These are phyloP conservation scores for Decapterus maruadsi DNA, from an alignment of 2,797 vertebrate genomes.

Conservation along the genomic window DNA sequence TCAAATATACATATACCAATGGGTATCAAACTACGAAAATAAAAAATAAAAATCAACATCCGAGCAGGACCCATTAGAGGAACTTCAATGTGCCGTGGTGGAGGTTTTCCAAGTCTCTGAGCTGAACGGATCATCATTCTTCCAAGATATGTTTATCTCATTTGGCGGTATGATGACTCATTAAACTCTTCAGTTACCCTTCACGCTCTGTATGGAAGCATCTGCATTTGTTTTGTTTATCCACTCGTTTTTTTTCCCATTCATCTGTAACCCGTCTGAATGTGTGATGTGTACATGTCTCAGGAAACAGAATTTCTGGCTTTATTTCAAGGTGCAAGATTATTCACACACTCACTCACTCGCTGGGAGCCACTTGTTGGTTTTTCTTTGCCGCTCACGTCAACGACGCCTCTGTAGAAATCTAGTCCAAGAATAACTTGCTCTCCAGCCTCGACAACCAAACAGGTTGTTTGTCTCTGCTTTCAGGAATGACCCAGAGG, in stretches of 20 bases:
- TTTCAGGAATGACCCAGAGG: neutral
- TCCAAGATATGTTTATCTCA: neutral
- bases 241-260: neutral
- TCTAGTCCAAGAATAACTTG: constrained; percentile 8
- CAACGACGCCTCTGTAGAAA: neutral
- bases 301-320: constrained; percentile 3
- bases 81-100: neutral
- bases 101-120: constrained; percentile 12
- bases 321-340: neutral
- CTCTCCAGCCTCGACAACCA: neutral
- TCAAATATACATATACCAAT: neutral
- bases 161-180: neutral
- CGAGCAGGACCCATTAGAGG: constrained; percentile 1
- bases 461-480: neutral
- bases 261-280: neutral
- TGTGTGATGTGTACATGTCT: neutral
- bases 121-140: neutral
- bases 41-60: constrained; percentile 6
- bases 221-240: constrained; percentile 13
- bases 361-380: constrained; percentile 19
- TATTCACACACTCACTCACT: neutral
- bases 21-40: neutral
- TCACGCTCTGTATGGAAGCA: neutral
- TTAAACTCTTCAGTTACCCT: neutral
- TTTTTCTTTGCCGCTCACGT: constrained; percentile 16